phyloP scores from a whole-genome alignment of 2,888 invertebrate genomes.

The Fabriciana adippe region DNA sequence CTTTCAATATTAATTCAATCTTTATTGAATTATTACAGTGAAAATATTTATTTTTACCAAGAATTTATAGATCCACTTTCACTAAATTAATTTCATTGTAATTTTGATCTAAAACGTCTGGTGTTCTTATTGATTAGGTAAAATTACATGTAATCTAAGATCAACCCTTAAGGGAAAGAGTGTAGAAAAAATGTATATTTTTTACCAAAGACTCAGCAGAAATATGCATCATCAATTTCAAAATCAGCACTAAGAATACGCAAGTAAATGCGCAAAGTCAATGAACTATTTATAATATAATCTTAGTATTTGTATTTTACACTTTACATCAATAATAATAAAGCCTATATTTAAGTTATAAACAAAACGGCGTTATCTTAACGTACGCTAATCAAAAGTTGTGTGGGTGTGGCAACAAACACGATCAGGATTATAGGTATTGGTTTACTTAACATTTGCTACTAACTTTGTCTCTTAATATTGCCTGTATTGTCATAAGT shows the following conservation, averaged over 20 bases:
- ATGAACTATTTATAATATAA: constrained; percentile 29
- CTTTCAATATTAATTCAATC: no score
- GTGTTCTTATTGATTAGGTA: no score
- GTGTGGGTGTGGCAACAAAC: constrained; percentile 32
- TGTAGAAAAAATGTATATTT: not conserved
- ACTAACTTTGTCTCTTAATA: not conserved
- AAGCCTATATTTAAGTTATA: constrained; percentile 4
- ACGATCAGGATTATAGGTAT: constrained; percentile 16
- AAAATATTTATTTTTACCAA: no score
- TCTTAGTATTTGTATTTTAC: constrained; percentile 6
- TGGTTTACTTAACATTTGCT: not conserved
- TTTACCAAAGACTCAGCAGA: not conserved
- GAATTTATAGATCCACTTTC: no score
- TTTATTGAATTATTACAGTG: no score
- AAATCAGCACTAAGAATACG: constrained; percentile 22
- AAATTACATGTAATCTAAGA: no score
- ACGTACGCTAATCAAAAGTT: constrained; percentile 29
- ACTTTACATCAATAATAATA: not conserved
- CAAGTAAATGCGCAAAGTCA: constrained; percentile 29
- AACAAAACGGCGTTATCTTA: constrained; percentile 17
- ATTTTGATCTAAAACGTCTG: no score
- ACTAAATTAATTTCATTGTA: no score
- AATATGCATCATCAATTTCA: constrained; percentile 1
- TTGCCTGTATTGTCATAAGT: not conserved
- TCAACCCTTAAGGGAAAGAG: no score